Percentiles rank a stretch among this genome's conserved stretches.
These are phyloP conservation scores for Melinaea menophilus DNA, from an alignment of 2,888 invertebrate species.

Conservation along the genomic window DNA sequence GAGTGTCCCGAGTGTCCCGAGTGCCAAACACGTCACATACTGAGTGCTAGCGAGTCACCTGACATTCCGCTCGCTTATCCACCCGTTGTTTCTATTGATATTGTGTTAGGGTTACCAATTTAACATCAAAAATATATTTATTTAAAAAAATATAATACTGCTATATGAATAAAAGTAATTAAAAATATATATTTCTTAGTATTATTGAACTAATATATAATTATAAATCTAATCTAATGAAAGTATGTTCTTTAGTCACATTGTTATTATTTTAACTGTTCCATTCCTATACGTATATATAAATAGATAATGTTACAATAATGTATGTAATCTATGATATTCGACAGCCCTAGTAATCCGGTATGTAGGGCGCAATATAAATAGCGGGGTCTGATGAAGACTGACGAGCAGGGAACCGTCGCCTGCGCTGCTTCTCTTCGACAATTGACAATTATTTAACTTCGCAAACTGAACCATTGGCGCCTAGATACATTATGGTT, in stretches of 20 bases:
- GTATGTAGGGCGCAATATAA: constrained; percentile 65
- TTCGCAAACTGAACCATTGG: constrained; percentile 27
- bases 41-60: constrained; percentile 38
- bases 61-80: constrained; percentile 39
- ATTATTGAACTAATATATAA: too few relatives aligned
- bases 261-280: too few relatives aligned
- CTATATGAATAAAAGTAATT: too few relatives aligned
- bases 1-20: background rate
- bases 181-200: too few relatives aligned
- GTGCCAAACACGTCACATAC: constrained; percentile 21
- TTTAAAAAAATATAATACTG: background rate
- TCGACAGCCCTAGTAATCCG: constrained; percentile 47
- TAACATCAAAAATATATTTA: too few relatives aligned
- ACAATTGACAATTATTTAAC: constrained; percentile 49
- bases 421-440: constrained; percentile 41
- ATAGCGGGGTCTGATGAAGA: constrained; percentile 59
- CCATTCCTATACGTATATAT: too few relatives aligned
- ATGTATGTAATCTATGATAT: constrained; percentile 1
- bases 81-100: constrained; percentile 50
- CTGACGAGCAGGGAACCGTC: constrained; percentile 59
- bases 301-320: background rate
- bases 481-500: constrained; percentile 15
- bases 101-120: constrained; percentile 38
- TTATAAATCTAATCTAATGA: too few relatives aligned
- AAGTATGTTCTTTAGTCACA: too few relatives aligned